Evolutionary conservation across 30 jellyfish, hydroid and myxozoan genomes (phyloP).

Genomic region (Hydra vulgaris): DNA sequence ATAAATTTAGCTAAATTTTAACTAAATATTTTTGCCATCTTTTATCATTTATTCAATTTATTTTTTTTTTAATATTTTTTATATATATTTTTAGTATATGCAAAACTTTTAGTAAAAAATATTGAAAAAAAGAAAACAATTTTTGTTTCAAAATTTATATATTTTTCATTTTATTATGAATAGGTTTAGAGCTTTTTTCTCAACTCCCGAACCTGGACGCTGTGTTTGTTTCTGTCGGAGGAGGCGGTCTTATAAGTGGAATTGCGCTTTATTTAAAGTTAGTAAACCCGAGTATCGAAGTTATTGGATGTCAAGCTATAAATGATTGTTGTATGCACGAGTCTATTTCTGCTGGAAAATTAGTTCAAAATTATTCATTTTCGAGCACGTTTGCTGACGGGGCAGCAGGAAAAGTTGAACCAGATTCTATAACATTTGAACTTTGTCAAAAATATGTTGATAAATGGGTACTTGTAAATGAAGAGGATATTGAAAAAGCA

Average conservation of each 20-base stretch:
- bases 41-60: no score
- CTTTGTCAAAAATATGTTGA: conserved; percentile 58
- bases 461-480: conserved; percentile 75
- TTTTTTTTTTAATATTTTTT: no score
- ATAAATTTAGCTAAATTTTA: no score
- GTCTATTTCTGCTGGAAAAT: conserved; percentile 35
- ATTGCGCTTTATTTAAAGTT: conserved; percentile 41
- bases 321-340: conserved; percentile 32
- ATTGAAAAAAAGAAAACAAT: no score
- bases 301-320: conserved; percentile 60
- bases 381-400: conserved; percentile 60
- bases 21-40: no score
- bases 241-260: conserved; percentile 83
- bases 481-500: conserved; percentile 77
- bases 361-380: conserved; percentile 38
- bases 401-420: conserved; percentile 67
- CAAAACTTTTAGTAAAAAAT: no score
- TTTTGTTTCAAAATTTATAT: no score
- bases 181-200: conserved; percentile 50
- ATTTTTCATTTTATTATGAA: neutral
- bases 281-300: conserved; percentile 35
- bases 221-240: conserved; percentile 80
- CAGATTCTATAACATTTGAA: conserved; percentile 63
- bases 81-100: no score
- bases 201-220: conserved; percentile 64